Percentiles rank a stretch among this genome's conserved stretches.
These are phyloP conservation scores for Heliangelus exortis DNA, from an alignment of 2,797 vertebrate genomes.

Conservation along the genomic window DNA sequence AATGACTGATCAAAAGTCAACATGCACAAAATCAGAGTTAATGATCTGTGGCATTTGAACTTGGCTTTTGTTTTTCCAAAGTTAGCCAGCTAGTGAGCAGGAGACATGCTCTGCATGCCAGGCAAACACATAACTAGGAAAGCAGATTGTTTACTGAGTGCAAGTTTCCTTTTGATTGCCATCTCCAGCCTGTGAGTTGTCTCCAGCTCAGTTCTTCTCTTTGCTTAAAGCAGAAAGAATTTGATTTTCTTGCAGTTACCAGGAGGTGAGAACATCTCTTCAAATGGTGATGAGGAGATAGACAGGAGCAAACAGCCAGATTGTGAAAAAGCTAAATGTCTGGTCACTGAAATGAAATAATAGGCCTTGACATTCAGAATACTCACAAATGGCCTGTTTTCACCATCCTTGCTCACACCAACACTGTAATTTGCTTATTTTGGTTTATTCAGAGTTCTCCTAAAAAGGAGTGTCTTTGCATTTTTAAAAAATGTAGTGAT, in stretches of 20 bases:
- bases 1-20: background rate
- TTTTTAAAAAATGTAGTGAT: constrained; percentile 19
- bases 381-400: background rate
- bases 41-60: background rate
- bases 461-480: constrained; percentile 21
- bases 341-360: constrained; percentile 19
- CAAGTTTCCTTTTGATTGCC: background rate
- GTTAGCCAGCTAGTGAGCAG: background rate
- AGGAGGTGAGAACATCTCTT: background rate
- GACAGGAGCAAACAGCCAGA: background rate
- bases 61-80: constrained; percentile 5
- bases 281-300: background rate
- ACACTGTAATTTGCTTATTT: constrained; percentile 42
- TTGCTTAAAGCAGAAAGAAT: constrained; percentile 1
- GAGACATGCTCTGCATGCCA: background rate
- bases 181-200: background rate
- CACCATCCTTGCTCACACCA: background rate
- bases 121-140: background rate
- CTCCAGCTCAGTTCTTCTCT: background rate
- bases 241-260: background rate
- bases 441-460: constrained; percentile 17
- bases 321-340: background rate
- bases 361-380: background rate
- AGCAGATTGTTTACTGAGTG: background rate
- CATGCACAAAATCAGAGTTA: background rate